A percentile compares a stretch with the other conserved stretches of the same genome.
Conservation (phyloP, 23 tunicate genomes). For the Styela plicata region DNA sequence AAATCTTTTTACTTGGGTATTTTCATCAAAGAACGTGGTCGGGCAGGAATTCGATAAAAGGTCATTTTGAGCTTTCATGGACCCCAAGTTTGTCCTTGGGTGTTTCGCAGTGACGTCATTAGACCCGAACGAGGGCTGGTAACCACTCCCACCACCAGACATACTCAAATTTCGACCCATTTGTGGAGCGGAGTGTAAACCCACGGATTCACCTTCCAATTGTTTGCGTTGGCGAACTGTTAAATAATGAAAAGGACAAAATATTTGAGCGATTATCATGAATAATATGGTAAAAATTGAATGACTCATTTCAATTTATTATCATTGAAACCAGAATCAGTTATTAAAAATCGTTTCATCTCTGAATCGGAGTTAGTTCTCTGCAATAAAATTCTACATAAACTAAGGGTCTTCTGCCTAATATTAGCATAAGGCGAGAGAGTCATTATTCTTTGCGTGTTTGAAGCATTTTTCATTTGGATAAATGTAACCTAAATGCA, state of each 20-base stretch:
- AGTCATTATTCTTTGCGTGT: no score
- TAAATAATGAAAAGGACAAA: neutral
- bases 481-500: no score
- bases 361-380: no score
- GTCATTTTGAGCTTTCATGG: conserved; percentile 14
- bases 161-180: conserved; percentile 12
- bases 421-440: no score
- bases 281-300: no score
- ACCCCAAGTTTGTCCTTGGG: neutral
- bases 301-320: no score
- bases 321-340: no score
- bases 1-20: conserved; percentile 22
- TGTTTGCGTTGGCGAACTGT: conserved; percentile 29
- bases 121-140: conserved; percentile 27
- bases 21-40: conserved; percentile 64
- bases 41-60: conserved; percentile 77
- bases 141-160: conserved; percentile 11
- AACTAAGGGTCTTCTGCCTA: no score
- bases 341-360: no score
- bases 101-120: conserved; percentile 13
- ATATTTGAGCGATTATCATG: no score
- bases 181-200: conserved; percentile 12
- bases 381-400: no score
- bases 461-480: no score
- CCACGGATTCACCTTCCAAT: conserved; percentile 20